These are phyloP conservation scores for Junonia oenone DNA, from an alignment of 2,888 invertebrate genomes.

Conservation along the genomic window DNA sequence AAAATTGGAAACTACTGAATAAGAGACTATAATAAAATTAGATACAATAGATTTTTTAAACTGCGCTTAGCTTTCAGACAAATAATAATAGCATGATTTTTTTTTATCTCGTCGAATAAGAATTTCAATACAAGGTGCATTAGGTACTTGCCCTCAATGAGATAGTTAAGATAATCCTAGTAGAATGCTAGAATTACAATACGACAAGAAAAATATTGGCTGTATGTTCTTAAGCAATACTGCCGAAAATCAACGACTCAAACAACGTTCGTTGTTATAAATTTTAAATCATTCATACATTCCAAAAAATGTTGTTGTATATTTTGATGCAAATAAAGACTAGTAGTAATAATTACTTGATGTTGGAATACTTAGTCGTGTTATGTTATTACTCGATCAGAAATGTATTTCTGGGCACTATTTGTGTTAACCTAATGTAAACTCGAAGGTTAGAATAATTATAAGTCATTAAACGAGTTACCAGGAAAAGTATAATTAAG, in stretches of 20 bases:
- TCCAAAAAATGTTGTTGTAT: too few species aligned
- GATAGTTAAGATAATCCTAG: background rate
- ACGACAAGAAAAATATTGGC: background rate
- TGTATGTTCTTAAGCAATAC: background rate
- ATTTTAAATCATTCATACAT: background rate
- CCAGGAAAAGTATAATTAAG: background rate
- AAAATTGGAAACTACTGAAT: too few species aligned
- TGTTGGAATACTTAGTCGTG: background rate
- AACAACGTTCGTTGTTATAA: background rate
- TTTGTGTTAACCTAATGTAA: background rate
- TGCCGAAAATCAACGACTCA: background rate
- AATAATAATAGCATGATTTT: background rate
- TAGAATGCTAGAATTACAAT: background rate
- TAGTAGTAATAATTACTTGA: background rate
- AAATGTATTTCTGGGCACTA: background rate
- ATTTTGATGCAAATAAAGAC: background rate
- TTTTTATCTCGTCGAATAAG: background rate
- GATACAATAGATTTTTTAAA: too few species aligned
- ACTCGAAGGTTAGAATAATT: background rate
- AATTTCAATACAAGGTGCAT: background rate
- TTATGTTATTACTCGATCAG: background rate
- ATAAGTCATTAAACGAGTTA: background rate
- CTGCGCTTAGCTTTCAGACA: background rate
- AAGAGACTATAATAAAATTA: too few species aligned
- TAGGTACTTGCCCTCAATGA: background rate